Evolutionary conservation across 2,888 invertebrate species (phyloP), one percentile per base, ranked within the genome.

Genomic region (Himalopsyche kuldschensis): DNA sequence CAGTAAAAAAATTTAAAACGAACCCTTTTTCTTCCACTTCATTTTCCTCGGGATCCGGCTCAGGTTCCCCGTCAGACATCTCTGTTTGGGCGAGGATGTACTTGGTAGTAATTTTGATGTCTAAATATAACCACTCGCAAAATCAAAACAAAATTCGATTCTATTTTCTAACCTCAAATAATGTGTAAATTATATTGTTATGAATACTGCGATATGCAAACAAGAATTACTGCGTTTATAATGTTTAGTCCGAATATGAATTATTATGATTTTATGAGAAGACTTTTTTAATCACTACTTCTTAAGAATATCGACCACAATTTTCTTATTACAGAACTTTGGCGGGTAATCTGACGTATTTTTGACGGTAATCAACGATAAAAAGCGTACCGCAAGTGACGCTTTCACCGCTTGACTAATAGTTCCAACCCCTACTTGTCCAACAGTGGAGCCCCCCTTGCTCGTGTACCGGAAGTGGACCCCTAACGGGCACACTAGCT

Each of bases 21-120:
- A 4, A 55, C 55, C 20, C 55, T 20, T 55, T 80, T 78, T 84
- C 84, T 35, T 79, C 80, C 11, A 35, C 79, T 10, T 84, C 86
- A 30, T 79, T 78, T n/a, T 84, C 83, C 31, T 81, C 78, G 24
- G 81, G 81, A 15, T 84, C 84, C 20, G 76, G 85, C 76, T 85
- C 84, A 31, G 55, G 78, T 80, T 85, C 86, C 41, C 47, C 84
- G 46, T 86, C 86, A 4, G 86, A 86, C 86, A 86, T 86, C 82
- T 84, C 84, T 32, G 82, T 76, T 75, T 82, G 84, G 27, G 86
- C 86, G 78, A 85, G 75, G 4, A 80, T 85, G 77, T 86, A 86
- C 31, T 86, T 84, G 82, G 86, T 63, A 75, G 79, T 80, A 84
- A 86, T 86, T 82, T 86, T 86, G 75, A 79, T 48, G 20, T 32